phyloP scores from a whole-genome alignment of 2,888 invertebrate species.

The Serripes groenlandicus region DNA sequence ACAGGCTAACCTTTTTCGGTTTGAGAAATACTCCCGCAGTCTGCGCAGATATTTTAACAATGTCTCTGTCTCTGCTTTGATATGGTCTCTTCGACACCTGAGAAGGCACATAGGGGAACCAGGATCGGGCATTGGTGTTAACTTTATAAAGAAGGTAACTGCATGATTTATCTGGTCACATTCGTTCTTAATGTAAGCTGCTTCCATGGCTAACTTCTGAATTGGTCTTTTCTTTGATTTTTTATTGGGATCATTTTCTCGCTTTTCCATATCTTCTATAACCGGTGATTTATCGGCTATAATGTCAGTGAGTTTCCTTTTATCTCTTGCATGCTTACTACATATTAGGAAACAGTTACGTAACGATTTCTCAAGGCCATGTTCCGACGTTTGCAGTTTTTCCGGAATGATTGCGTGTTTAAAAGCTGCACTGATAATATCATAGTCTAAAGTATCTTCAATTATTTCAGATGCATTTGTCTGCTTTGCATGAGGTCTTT shows the following conservation, averaged over 20 bases:
- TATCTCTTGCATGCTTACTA: background rate
- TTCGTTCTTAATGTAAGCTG: constrained; percentile 5
- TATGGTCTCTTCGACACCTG: background rate
- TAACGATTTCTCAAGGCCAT: background rate
- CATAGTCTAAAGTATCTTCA: background rate
- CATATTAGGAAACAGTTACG: background rate
- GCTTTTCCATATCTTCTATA: background rate
- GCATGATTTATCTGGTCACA: background rate
- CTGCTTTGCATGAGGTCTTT: background rate
- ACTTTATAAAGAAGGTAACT: too few species aligned
- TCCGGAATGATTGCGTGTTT: constrained; percentile 18
- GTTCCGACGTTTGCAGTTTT: background rate
- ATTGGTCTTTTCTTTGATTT: background rate
- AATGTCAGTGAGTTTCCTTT: background rate
- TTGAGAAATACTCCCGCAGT: background rate
- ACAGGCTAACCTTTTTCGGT: background rate
- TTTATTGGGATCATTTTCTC: background rate
- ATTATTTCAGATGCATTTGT: background rate
- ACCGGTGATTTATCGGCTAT: background rate
- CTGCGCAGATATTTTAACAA: background rate
- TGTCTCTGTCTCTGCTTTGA: background rate
- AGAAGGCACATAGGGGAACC: background rate
- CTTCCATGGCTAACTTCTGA: background rate
- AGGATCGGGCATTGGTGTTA: background rate
- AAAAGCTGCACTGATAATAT: background rate